A percentile compares a stretch with the other conserved stretches of the same genome.
Conservation (phyloP, 1,140 invertebrate genomes). For the Nasonia giraulti region DNA sequence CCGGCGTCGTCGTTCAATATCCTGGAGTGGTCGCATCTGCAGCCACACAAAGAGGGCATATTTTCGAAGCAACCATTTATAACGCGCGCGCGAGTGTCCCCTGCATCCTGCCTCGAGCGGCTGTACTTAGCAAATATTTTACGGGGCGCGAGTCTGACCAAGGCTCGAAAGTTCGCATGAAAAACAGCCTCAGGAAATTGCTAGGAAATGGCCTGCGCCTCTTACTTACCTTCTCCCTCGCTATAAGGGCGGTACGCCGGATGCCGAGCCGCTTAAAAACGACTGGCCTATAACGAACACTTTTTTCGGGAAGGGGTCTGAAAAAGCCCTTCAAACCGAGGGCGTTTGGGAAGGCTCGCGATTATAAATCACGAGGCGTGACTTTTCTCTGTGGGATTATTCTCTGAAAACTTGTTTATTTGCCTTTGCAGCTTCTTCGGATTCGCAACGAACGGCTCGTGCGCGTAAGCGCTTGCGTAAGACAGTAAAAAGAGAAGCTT, state of each 20-base stretch:
- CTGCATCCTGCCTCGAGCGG: conserved; percentile 51
- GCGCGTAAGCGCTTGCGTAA: conserved; percentile 48
- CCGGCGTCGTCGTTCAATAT: conserved; percentile 31
- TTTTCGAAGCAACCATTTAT: conserved; percentile 65
- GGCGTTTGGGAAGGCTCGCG: neutral
- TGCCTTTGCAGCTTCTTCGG: neutral
- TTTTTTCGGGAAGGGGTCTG: neutral
- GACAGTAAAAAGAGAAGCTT: conserved; percentile 60
- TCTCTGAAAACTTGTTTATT: neutral
- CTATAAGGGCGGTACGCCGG: neutral
- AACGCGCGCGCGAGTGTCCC: conserved; percentile 52
- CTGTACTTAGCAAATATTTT: conserved; percentile 69
- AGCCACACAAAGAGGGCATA: conserved; percentile 59
- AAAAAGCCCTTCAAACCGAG: neutral
- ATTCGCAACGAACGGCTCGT: neutral
- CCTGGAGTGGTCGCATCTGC: conserved; percentile 59
- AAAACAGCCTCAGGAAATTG: conserved; percentile 70
- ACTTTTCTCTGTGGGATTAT: neutral
- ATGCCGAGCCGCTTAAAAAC: conserved; percentile 21
- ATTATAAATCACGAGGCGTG: neutral
- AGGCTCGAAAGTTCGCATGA: conserved; percentile 67
- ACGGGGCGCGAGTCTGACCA: conserved; percentile 46
- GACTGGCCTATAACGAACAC: neutral
- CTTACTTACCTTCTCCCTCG: conserved; percentile 12
- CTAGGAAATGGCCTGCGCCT: conserved; percentile 63